Conservation (phyloP, 2,113 vertebrate species). For the Acrocephalus arundinaceus region DNA sequence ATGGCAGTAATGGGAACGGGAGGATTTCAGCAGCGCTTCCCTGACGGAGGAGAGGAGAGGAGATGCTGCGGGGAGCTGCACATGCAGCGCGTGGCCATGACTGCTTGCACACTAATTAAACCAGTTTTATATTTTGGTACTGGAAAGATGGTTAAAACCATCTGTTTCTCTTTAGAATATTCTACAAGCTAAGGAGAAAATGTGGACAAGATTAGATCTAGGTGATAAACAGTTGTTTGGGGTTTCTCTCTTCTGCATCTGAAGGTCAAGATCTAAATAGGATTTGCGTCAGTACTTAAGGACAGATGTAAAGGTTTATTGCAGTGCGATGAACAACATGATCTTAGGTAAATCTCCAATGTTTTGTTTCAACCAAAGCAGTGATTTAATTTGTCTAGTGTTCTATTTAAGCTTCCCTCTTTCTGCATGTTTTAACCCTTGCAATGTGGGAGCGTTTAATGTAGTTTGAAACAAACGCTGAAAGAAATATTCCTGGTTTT, state of each 20-base stretch:
- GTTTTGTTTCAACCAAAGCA: background rate
- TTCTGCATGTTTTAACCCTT: conserved; percentile 15
- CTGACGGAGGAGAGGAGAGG: background rate
- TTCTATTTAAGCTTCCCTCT: background rate
- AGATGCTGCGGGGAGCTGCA: background rate
- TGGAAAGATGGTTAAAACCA: conserved; percentile 29
- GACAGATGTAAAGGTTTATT: conserved; percentile 52
- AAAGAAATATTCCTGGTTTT: background rate
- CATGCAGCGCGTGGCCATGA: background rate
- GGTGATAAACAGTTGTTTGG: conserved; percentile 42
- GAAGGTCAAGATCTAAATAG: conserved; percentile 13
- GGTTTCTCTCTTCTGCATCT: background rate
- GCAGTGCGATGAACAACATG: background rate
- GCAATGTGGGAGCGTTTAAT: background rate
- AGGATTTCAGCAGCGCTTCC: background rate
- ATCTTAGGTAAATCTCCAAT: conserved; percentile 15
- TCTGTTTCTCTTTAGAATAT: conserved; percentile 50
- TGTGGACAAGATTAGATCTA: conserved; percentile 44
- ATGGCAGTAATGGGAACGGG: background rate
- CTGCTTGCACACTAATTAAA: conserved; percentile 38
- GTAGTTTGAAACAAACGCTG: background rate
- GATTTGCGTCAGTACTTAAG: conserved; percentile 39
- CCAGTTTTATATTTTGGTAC: conserved; percentile 11
- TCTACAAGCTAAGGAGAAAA: conserved; percentile 5
- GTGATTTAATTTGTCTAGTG: background rate